A percentile compares a stretch with the other conserved stretches of the same genome.
Conservation (phyloP, 2,797 vertebrate genomes). For the Cynopterus sphinx region DNA sequence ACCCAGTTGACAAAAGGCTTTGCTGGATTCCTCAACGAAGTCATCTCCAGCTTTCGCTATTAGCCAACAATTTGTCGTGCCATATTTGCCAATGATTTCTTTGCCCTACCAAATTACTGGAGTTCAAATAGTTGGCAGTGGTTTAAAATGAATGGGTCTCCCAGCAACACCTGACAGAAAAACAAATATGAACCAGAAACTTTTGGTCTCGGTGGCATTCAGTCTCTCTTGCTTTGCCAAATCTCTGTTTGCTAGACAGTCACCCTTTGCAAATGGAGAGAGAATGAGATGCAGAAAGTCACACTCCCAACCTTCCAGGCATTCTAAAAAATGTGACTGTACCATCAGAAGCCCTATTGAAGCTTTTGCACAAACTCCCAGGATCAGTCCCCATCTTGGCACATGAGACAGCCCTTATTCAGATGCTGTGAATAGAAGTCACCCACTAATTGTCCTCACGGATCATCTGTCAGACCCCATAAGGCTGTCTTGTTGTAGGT, state of each 20-base stretch:
- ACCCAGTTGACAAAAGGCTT: not conserved
- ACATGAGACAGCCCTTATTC: not conserved
- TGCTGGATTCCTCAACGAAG: constrained; percentile 29
- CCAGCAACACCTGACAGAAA: constrained; percentile 62
- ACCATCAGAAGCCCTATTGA: not conserved
- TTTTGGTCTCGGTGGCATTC: constrained; percentile 10
- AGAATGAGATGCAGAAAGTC: not conserved
- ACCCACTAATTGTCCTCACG: not conserved
- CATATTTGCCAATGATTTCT: constrained; percentile 55
- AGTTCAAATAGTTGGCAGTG: constrained; percentile 53
- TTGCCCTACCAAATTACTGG: constrained; percentile 31
- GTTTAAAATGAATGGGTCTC: constrained; percentile 55
- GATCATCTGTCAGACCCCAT: not conserved
- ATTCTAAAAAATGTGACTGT: not conserved
- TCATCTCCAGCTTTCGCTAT: constrained; percentile 55
- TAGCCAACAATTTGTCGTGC: constrained; percentile 58
- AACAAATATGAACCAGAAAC: constrained; percentile 61
- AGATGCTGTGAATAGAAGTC: not conserved
- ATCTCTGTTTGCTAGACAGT: constrained; percentile 11
- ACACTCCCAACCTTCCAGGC: not conserved
- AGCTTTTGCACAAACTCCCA: not conserved
- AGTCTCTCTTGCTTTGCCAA: constrained; percentile 32
- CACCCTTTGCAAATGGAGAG: constrained; percentile 12
- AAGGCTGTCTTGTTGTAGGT: not conserved
- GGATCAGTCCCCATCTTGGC: not conserved